Evolutionary conservation across 1,140 invertebrate genomes (phyloP).

Genomic region (Bicyclus anynana): DNA sequence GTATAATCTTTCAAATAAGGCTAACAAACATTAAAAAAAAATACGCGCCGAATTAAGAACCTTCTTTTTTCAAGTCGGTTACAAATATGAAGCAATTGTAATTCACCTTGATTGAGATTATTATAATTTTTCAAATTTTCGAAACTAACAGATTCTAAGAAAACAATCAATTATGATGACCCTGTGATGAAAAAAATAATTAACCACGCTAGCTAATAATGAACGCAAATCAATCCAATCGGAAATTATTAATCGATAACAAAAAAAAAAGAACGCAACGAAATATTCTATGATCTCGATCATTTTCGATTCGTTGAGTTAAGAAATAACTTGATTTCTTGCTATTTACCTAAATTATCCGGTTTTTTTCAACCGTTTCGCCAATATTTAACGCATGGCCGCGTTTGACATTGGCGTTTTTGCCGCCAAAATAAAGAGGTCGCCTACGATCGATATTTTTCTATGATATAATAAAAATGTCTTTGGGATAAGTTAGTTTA

Average conservation of each 20-base stretch:
- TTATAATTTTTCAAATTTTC: background rate
- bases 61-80: too few relatives aligned
- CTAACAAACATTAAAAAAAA: too few relatives aligned
- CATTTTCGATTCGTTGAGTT: conserved; percentile 39
- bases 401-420: conserved; percentile 65
- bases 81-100: too few relatives aligned
- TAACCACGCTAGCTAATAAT: background rate
- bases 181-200: background rate
- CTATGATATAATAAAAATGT: conserved; percentile 44
- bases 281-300: conserved; percentile 35
- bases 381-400: conserved; percentile 65
- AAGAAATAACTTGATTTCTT: conserved; percentile 68
- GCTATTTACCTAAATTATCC: conserved; percentile 69
- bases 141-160: background rate
- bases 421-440: conserved; percentile 53
- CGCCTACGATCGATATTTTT: conserved; percentile 40
- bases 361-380: conserved; percentile 61
- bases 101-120: background rate
- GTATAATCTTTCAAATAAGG: too few relatives aligned
- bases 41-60: too few relatives aligned
- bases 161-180: background rate
- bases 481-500: conserved; percentile 27
- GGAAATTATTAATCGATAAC: conserved; percentile 40
- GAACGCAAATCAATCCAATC: background rate
- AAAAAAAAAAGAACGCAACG: too few relatives aligned